Evolutionary conservation across 2,797 vertebrate genomes (phyloP).

Genomic region (Enteromius treurensis): DNA sequence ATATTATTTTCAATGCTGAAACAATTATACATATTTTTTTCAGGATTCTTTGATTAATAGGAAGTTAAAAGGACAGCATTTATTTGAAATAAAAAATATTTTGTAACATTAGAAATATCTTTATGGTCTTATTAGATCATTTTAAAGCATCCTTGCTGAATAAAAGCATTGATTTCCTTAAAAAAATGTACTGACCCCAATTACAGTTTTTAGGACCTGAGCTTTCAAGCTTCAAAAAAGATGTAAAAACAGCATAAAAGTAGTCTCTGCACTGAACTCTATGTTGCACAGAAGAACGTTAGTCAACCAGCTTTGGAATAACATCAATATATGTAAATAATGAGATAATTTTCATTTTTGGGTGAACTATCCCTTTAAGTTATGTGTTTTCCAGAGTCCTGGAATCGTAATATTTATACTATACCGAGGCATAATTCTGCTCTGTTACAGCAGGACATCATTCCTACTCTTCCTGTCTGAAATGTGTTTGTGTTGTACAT

Average conservation of each 20-base stretch:
- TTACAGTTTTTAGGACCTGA: background rate
- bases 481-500: conserved; percentile 37
- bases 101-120: background rate
- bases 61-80: background rate
- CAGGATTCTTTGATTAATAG: background rate
- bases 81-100: background rate
- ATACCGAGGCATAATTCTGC: conserved; percentile 3
- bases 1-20: background rate
- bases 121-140: background rate
- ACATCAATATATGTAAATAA: conserved; percentile 26
- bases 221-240: background rate
- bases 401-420: conserved; percentile 34
- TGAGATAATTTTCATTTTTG: conserved; percentile 22
- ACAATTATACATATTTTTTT: background rate
- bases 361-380: conserved; percentile 25
- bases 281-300: background rate
- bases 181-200: background rate
- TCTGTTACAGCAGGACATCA: conserved; percentile 9
- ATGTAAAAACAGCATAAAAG: background rate
- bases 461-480: conserved; percentile 20
- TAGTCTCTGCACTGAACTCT: background rate
- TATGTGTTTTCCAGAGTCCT: conserved; percentile 30
- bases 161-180: background rate
- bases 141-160: background rate
- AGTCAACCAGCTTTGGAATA: background rate